These are phyloP conservation scores for Drosophila flavopinicola DNA, from an alignment of 2,888 invertebrate species.

Conservation along the genomic window DNA sequence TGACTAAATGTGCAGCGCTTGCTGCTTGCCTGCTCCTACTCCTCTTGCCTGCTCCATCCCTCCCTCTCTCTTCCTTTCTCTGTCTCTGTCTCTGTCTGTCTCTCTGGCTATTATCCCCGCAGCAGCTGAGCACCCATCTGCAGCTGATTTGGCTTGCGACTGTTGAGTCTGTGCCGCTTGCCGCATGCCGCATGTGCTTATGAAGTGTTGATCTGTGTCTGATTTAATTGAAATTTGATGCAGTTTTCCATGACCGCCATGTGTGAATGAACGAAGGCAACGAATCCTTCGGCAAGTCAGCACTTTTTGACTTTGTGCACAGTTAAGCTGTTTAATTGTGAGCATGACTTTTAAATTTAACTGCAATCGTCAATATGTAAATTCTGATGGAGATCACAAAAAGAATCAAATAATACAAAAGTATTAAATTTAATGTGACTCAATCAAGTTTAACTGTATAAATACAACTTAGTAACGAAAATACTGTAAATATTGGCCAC, in stretches of 20 bases:
- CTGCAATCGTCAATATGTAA: not conserved
- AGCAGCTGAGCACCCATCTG: not conserved
- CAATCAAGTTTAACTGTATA: too few relatives aligned
- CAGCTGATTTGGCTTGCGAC: conserved; percentile 9
- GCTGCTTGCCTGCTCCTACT: conserved; percentile 20
- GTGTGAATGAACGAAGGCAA: conserved; percentile 39
- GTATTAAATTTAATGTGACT: too few relatives aligned
- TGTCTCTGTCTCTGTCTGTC: not conserved
- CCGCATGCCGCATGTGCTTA: conserved; percentile 32
- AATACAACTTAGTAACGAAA: too few relatives aligned
- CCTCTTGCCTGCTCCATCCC: not conserved
- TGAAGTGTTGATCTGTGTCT: conserved; percentile 74
- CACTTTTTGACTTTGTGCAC: conserved; percentile 26
- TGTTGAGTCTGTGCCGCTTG: conserved; percentile 20
- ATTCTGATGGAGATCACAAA: too few relatives aligned
- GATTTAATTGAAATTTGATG: conserved; percentile 75
- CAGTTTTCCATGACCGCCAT: conserved; percentile 46
- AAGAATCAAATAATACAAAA: too few relatives aligned
- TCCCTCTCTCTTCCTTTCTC: not conserved
- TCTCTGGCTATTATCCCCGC: conserved; percentile 1
- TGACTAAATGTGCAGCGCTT: conserved; percentile 73
- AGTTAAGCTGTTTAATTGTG: conserved; percentile 23
- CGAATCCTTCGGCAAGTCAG: too few relatives aligned
- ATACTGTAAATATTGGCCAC: too few relatives aligned
- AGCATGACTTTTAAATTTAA: conserved; percentile 1